Evolutionary conservation across 23 tunicate species (phyloP).

Genomic region (Trididemnum clinides): DNA sequence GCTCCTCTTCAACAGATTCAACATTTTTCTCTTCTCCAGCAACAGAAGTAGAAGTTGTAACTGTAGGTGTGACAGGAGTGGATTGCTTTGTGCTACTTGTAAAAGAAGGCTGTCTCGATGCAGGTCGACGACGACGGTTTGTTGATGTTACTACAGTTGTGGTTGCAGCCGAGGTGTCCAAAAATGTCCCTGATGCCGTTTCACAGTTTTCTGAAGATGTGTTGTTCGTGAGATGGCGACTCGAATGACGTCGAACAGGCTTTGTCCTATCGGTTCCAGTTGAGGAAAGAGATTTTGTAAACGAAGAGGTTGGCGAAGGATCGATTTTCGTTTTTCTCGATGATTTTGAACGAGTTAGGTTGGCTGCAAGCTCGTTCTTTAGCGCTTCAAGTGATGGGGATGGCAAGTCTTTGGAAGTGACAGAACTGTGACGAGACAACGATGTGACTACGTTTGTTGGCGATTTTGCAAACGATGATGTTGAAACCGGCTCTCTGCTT

Average conservation of each 20-base stretch:
- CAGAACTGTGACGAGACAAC: conserved; percentile 1
- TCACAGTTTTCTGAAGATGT: no score
- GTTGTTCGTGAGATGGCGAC: not conserved
- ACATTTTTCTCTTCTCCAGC: not conserved
- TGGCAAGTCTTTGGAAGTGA: not conserved
- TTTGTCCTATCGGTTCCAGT: no score
- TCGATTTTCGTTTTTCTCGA: not conserved
- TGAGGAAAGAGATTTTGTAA: not conserved
- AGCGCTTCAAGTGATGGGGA: not conserved
- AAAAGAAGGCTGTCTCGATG: not conserved
- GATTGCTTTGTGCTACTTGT: not conserved
- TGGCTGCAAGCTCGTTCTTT: not conserved
- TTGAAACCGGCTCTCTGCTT: not conserved
- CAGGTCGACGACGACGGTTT: not conserved
- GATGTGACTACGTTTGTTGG: not conserved
- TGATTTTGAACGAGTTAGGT: not conserved
- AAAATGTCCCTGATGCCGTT: not conserved
- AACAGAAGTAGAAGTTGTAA: not conserved
- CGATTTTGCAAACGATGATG: not conserved
- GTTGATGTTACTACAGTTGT: not conserved
- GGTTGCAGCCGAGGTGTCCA: not conserved
- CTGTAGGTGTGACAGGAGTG: not conserved
- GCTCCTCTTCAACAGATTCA: not conserved
- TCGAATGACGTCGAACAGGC: not conserved
- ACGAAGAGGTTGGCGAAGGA: not conserved